Conservation (phyloP, 1,140 invertebrate species). For the Diorhabda elongata region DNA sequence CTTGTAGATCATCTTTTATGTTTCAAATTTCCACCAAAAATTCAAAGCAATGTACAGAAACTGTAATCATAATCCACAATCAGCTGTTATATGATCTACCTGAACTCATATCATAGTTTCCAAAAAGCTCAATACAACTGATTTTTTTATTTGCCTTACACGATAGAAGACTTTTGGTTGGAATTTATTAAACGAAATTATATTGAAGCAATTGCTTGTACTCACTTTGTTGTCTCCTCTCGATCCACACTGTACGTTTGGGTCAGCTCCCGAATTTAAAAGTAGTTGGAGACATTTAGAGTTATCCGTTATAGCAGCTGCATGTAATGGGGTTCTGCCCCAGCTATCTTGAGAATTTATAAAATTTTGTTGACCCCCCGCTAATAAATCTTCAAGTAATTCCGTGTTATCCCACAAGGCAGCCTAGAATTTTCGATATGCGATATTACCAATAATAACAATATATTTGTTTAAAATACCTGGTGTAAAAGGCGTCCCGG, state of each 20-base stretch:
- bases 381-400: constrained; percentile 75
- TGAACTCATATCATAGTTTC: too few species aligned
- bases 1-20: too few species aligned
- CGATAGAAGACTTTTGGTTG: too few species aligned
- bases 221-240: constrained; percentile 57
- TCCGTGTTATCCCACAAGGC: constrained; percentile 90
- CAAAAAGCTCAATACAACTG: too few species aligned
- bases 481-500: constrained; percentile 74
- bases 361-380: constrained; percentile 62
- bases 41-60: too few species aligned
- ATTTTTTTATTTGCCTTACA: too few species aligned
- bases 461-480: constrained; percentile 45
- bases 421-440: constrained; percentile 52
- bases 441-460: neutral
- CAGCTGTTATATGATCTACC: too few species aligned
- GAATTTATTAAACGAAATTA: too few species aligned
- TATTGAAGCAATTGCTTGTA: neutral
- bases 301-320: constrained; percentile 81
- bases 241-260: constrained; percentile 64
- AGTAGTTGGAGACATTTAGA: constrained; percentile 74
- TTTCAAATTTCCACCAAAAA: too few species aligned
- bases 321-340: constrained; percentile 78
- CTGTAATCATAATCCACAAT: too few species aligned
- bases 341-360: constrained; percentile 74
- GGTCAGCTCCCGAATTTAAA: constrained; percentile 68